A percentile compares a stretch with the other conserved stretches of the same genome.
Evolutionary conservation across 2,113 vertebrate species (phyloP).

Genomic region (Calonectris borealis): DNA sequence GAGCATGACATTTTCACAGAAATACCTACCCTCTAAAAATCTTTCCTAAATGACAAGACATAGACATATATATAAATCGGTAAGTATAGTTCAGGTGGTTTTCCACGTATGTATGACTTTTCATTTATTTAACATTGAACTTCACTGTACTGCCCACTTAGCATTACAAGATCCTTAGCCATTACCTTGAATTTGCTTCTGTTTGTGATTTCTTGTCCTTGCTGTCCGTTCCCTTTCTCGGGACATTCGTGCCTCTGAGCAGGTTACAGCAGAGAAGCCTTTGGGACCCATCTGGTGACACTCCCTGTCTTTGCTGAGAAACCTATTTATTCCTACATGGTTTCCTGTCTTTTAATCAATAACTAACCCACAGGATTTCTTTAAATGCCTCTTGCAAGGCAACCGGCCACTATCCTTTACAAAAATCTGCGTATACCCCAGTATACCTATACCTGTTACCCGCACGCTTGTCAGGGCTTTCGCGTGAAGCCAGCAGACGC

Average conservation of each 20-base stretch:
- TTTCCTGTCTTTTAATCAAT: accelerated
- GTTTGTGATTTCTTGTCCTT: accelerated
- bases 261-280: background rate
- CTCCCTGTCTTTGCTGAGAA: background rate
- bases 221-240: accelerated
- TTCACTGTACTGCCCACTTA: background rate
- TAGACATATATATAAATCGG: accelerated
- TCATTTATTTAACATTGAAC: background rate
- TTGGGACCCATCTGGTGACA: accelerated
- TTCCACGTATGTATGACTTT: accelerated
- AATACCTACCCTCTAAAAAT: background rate
- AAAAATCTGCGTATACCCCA: accelerated
- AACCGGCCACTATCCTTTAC: accelerated
- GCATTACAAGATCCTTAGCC: no score
- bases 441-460: accelerated
- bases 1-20: accelerated
- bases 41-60: background rate
- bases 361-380: background rate
- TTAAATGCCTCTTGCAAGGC: no score
- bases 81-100: background rate
- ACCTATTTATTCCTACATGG: accelerated
- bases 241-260: accelerated
- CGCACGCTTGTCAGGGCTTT: accelerated
- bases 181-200: background rate
- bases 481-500: no score